phyloP scores from a whole-genome alignment of 2,113 vertebrate genomes.

The Galemys pyrenaicus region DNA sequence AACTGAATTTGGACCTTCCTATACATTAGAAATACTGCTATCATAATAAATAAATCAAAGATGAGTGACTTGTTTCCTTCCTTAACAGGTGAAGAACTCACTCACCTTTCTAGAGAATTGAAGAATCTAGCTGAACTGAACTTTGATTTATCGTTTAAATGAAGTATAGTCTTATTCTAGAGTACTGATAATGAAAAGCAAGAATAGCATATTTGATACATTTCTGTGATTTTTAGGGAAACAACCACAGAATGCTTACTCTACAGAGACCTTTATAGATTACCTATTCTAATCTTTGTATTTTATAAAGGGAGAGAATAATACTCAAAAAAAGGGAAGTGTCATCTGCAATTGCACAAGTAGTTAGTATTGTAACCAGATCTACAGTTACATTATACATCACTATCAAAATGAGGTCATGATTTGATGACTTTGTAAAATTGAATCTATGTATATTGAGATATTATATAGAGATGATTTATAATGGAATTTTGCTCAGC shows the following conservation, averaged over 20 bases:
- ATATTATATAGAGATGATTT: slow-evolving; percentile 64
- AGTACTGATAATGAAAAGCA: not conserved
- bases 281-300: not conserved
- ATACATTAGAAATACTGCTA: not conserved
- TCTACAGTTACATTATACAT: slow-evolving; percentile 24
- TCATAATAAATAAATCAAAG: not conserved
- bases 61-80: not conserved
- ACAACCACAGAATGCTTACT: not conserved
- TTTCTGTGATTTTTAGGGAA: not conserved
- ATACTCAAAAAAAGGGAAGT: not conserved
- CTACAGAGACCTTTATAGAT: not conserved
- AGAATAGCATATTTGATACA: not conserved
- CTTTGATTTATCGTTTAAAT: slow-evolving; percentile 28
- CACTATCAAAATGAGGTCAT: slow-evolving; percentile 68
- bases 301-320: slow-evolving; percentile 32
- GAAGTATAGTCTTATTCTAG: not conserved
- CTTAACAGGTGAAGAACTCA: not conserved
- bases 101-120: not conserved
- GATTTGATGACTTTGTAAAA: slow-evolving; percentile 73
- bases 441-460: slow-evolving; percentile 72
- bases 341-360: not conserved
- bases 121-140: not conserved
- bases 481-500: slow-evolving; percentile 71
- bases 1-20: not conserved
- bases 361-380: slow-evolving; percentile 5